Evolutionary conservation across 1,140 invertebrate genomes (phyloP).

Genomic region (Bradynema listronoti): DNA sequence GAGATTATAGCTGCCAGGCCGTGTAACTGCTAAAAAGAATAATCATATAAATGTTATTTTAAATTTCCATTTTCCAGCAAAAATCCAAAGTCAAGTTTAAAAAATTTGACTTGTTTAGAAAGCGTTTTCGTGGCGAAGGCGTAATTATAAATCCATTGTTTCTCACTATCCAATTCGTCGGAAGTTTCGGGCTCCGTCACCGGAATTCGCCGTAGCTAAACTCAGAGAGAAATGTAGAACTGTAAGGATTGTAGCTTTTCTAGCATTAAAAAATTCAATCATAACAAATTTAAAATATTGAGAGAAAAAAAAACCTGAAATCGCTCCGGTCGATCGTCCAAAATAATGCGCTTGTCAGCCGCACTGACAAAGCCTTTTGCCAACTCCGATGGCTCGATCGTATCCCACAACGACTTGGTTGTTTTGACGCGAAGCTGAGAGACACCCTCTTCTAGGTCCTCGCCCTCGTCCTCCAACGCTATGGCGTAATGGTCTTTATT

Average conservation of each 20-base stretch:
- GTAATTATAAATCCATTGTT: constrained; percentile 92
- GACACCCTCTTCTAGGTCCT: constrained; percentile 51
- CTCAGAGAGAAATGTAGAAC: too few relatives aligned
- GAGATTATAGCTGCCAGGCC: constrained; percentile 17
- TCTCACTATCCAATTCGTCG: constrained; percentile 82
- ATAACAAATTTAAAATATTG: constrained; percentile 7
- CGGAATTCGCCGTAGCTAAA: constrained; percentile 79
- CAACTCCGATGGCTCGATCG: constrained; percentile 89
- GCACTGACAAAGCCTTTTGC: constrained; percentile 92
- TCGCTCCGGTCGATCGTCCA: constrained; percentile 61
- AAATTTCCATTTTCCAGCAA: too few relatives aligned
- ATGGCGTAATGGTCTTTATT: too few relatives aligned
- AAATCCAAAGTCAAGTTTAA: too few relatives aligned
- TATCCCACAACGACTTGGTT: constrained; percentile 69
- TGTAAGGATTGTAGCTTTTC: too few relatives aligned
- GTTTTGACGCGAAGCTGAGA: constrained; percentile 10
- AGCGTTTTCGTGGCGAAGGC: constrained; percentile 67
- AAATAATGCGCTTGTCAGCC: constrained; percentile 74
- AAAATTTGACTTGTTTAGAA: constrained; percentile 24
- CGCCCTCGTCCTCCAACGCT: constrained; percentile 24
- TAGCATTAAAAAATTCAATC: constrained; percentile 6
- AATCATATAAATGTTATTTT: too few relatives aligned
- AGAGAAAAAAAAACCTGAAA: constrained; percentile 53
- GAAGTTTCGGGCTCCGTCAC: constrained; percentile 70
- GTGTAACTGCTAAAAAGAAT: constrained; percentile 19